Percentiles rank a stretch among this genome's conserved stretches.
phyloP scores from a whole-genome alignment of 1,140 invertebrate species.

The Drosophila lacertosa region DNA sequence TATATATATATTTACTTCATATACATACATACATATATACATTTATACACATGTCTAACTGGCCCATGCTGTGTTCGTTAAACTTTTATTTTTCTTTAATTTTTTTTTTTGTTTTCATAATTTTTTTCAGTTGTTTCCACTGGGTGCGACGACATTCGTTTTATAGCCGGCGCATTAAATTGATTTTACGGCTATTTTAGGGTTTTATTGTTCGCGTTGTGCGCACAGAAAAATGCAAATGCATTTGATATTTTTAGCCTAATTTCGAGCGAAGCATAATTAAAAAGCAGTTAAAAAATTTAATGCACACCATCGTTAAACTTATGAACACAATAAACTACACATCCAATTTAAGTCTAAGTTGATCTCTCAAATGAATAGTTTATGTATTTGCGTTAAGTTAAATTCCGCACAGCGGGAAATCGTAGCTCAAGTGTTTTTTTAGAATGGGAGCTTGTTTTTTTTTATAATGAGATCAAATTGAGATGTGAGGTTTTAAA shows the following conservation, averaged over 20 bases:
- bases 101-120: slow-evolving; percentile 29
- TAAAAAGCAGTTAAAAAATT: slow-evolving; percentile 55
- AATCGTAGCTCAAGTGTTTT: slow-evolving; percentile 5
- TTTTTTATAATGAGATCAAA: neutral
- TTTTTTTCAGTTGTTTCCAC: slow-evolving; percentile 20
- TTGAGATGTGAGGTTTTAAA: neutral
- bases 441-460: neutral
- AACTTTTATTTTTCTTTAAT: slow-evolving; percentile 34
- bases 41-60: neutral
- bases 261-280: slow-evolving; percentile 60
- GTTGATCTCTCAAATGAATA: slow-evolving; percentile 15
- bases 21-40: too few relatives aligned
- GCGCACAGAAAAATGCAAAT: slow-evolving; percentile 52
- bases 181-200: slow-evolving; percentile 61
- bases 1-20: too few relatives aligned
- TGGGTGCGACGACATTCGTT: slow-evolving; percentile 43
- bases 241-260: slow-evolving; percentile 49
- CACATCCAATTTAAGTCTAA: slow-evolving; percentile 1
- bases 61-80: slow-evolving; percentile 65
- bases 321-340: slow-evolving; percentile 5
- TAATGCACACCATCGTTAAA: slow-evolving; percentile 36
- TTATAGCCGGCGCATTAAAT: slow-evolving; percentile 42
- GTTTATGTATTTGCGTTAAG: slow-evolving; percentile 16
- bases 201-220: slow-evolving; percentile 33
- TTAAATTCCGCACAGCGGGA: slow-evolving; percentile 18